These are phyloP conservation scores for Pomacea canaliculata DNA, from an alignment of 2,888 invertebrate species.

Conservation along the genomic window DNA sequence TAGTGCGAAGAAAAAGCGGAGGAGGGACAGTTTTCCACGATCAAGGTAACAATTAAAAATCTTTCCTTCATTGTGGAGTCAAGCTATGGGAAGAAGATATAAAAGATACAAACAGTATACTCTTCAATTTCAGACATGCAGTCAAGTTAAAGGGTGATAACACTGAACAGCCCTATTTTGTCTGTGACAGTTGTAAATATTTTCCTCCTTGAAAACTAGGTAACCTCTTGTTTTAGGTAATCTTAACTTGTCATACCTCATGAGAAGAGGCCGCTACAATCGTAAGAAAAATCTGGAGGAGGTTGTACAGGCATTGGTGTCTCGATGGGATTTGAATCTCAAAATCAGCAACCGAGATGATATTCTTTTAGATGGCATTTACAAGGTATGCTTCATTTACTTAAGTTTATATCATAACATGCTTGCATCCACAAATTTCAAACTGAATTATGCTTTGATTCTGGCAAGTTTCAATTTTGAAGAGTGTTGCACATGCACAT, in stretches of 20 bases:
- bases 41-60: constrained; percentile 70
- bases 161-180: too few relatives aligned
- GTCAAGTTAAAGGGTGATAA: too few relatives aligned
- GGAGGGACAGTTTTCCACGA: constrained; percentile 98
- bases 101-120: too few relatives aligned
- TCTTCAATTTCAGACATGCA: too few relatives aligned
- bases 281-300: constrained; percentile 89
- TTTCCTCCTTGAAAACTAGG: too few relatives aligned
- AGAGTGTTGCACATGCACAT: too few relatives aligned
- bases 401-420: neutral
- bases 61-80: too few relatives aligned
- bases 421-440: neutral
- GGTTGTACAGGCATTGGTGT: constrained; percentile 84
- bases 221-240: constrained; percentile 68
- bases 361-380: constrained; percentile 80
- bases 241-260: constrained; percentile 85
- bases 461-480: too few relatives aligned
- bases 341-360: constrained; percentile 87
- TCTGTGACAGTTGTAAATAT: too few relatives aligned
- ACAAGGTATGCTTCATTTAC: constrained; percentile 59
- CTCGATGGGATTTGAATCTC: constrained; percentile 84
- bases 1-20: constrained; percentile 93
- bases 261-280: constrained; percentile 84
- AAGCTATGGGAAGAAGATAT: too few relatives aligned
- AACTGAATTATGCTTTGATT: too few relatives aligned